Evolutionary conservation across 2,113 vertebrate genomes (phyloP).

Genomic region (Redunca redunca): DNA sequence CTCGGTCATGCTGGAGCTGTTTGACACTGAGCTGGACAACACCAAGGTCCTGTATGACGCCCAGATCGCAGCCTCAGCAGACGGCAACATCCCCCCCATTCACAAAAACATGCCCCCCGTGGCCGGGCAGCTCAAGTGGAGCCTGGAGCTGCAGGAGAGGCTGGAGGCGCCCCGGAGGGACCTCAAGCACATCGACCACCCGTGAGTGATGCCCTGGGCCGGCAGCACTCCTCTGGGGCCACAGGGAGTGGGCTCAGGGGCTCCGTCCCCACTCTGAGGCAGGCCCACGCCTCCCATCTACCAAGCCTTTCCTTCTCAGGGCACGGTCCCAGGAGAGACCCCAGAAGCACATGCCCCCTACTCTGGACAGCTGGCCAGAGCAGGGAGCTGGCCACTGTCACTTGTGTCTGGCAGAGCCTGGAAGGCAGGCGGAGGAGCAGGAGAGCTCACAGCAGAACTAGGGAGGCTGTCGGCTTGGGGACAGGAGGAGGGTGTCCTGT

Average conservation of each 20-base stretch:
- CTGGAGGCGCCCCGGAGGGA: constrained; percentile 72
- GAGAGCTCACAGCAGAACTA: rapidly evolving
- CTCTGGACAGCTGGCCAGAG: neutral
- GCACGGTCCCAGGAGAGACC: neutral
- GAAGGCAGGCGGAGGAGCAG: rapidly evolving
- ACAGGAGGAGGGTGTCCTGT: rapidly evolving
- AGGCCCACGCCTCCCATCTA: rapidly evolving
- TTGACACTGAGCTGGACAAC: constrained; percentile 77
- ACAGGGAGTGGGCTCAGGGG: rapidly evolving
- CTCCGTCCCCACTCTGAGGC: rapidly evolving
- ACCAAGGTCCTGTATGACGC: constrained; percentile 77
- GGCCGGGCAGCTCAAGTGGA: constrained; percentile 81
- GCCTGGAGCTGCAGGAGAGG: constrained; percentile 81
- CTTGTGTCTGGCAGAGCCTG: rapidly evolving
- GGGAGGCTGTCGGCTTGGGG: neutral
- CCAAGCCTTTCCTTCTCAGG: neutral
- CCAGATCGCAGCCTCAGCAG: neutral
- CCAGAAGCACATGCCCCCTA: rapidly evolving
- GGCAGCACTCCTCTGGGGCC: rapidly evolving
- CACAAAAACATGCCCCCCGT: constrained; percentile 80
- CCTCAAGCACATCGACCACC: constrained; percentile 74
- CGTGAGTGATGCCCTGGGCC: constrained; percentile 67
- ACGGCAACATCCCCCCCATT: neutral
- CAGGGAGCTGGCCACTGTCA: rapidly evolving
- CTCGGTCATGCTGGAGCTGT: constrained; percentile 75